A percentile compares a stretch with the other conserved stretches of the same genome.
Conservation (phyloP, 2,888 invertebrate species). For the Torymus aiolomorphi region DNA sequence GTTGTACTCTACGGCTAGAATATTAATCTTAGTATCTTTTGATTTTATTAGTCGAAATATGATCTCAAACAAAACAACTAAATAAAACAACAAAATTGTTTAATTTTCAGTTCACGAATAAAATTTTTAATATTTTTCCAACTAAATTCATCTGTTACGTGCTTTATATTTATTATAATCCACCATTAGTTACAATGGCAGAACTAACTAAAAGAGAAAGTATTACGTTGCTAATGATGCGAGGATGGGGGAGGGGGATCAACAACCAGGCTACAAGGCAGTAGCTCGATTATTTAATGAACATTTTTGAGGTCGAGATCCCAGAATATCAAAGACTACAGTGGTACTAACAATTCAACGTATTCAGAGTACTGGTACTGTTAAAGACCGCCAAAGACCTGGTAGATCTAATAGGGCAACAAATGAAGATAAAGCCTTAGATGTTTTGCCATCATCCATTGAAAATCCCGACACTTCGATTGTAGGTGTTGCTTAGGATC, state of each 20-base stretch:
- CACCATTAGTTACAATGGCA: not conserved
- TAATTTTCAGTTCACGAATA: too few species aligned
- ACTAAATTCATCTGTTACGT: too few species aligned
- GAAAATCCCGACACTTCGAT: constrained; percentile 3
- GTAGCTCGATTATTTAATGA: constrained; percentile 2
- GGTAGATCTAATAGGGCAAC: not conserved
- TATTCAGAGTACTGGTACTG: too few species aligned
- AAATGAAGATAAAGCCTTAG: not conserved
- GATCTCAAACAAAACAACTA: too few species aligned
- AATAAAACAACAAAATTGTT: too few species aligned
- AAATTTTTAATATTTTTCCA: too few species aligned
- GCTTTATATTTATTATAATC: too few species aligned
- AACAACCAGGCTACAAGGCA: not conserved
- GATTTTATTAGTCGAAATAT: too few species aligned
- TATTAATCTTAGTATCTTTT: too few species aligned
- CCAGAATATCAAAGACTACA: not conserved
- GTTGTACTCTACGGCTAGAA: too few species aligned
- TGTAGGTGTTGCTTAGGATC: not conserved
- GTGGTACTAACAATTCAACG: not conserved
- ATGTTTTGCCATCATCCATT: not conserved
- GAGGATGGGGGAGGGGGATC: too few species aligned
- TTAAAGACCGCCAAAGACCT: too few species aligned
- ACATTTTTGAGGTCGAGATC: not conserved
- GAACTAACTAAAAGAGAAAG: constrained; percentile 3
- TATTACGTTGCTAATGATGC: not conserved